phyloP scores from a whole-genome alignment of 1,140 invertebrate genomes.

The Antheraea pernyi region DNA sequence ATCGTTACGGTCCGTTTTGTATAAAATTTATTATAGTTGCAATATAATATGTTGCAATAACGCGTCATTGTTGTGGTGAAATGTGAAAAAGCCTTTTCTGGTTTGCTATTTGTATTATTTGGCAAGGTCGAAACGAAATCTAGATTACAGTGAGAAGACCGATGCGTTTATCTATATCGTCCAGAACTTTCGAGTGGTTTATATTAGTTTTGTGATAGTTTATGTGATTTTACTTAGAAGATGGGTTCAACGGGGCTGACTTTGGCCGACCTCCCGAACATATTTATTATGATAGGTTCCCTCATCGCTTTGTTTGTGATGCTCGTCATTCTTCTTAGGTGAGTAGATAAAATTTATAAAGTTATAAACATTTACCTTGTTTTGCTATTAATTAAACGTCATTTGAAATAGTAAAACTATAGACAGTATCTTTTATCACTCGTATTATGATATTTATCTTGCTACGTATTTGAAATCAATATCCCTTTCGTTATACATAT shows the following conservation, averaged over 20 bases:
- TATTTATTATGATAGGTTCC: conserved; percentile 84
- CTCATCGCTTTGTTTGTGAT: conserved; percentile 76
- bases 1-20: conserved; percentile 25
- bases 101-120: conserved; percentile 53
- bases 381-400: conserved; percentile 10
- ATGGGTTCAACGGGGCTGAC: conserved; percentile 81
- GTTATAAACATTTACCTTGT: background rate
- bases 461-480: too few relatives aligned
- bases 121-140: conserved; percentile 49
- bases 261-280: conserved; percentile 85
- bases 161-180: conserved; percentile 43
- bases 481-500: too few relatives aligned
- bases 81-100: conserved; percentile 32
- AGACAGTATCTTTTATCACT: background rate
- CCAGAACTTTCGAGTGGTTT: conserved; percentile 40
- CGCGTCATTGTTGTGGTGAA: conserved; percentile 30
- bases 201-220: conserved; percentile 46
- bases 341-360: conserved; percentile 24
- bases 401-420: background rate
- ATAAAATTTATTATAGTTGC: conserved; percentile 31
- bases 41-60: conserved; percentile 47
- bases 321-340: conserved; percentile 71
- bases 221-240: conserved; percentile 29
- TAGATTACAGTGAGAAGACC: conserved; percentile 41
- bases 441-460: background rate